Base-by-base conservation (phyloP, 2,888 invertebrate genomes). In the Xylota segnis region DNA sequence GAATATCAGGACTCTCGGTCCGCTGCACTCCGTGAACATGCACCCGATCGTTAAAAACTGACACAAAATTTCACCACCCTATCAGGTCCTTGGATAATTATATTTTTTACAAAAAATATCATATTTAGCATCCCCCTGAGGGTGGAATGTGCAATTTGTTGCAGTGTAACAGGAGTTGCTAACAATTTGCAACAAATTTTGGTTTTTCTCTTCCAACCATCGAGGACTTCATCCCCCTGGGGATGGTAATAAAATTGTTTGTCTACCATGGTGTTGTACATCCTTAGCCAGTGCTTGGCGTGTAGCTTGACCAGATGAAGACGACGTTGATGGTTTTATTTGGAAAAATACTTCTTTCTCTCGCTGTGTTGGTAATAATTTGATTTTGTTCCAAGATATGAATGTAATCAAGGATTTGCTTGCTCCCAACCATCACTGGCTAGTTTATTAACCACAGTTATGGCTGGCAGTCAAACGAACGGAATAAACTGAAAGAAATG, bases 361-460 rank as follows among this genome's bases (percentile, higher is more conserved):
- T 12, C 16, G 14, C 12, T 61, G 12, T 61, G 27, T 18, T n/a
- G 50, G 40, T 43, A 58, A 59, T 76, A 76, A 76, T 76, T 76
- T 76, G 77, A 77, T 77, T 77, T 18, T 27, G 43, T 45, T 32
- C 12, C 32, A 32, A 77, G 77, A 77, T 77, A 68, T 52, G 59
- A 43, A 68, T 61, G 32, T 61, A 77, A 77, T 77, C 77, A 70
- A 54, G 68, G 59, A 68, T 61, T 77, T 61, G 23, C 54, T 52
- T 47, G 32, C 23, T 59, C 23, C 50, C 1, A 61, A 10, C 29
- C 45, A 47, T 43, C 18, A 50, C 9, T 10, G 63, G 54, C 27
- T n/a, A 27, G 32, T 63, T 74, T 74, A 72, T 72, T 58, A 61
- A 72, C 52, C 61, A 32, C 65, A 12, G 43, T 54, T 43, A 45